Evolutionary conservation across 64 coral and sea anemone genomes (phyloP), one percentile per base, ranked within the genome.

Genomic region (Cladopsammia gracilis): DNA sequence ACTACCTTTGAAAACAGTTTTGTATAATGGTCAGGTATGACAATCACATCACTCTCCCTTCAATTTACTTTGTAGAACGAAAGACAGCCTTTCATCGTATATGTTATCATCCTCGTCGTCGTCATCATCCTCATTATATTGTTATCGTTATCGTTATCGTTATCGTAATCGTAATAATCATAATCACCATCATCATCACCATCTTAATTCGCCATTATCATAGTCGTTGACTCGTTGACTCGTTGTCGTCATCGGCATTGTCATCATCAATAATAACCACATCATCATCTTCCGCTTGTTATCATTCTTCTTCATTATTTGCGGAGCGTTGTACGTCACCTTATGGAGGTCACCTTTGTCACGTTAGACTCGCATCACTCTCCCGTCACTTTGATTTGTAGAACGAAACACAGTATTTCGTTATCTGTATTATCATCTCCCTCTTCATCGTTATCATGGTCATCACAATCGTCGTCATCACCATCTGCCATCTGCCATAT

Each of bases 241-340:
- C 71, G 48, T 25, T 25, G 48, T 25, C 71, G 48, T 25, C n/a
- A 26, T 25, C n/a, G 15, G 10, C 22, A 73, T 25, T 5, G 48
- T 42, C 72, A 46, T 75, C 72, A 75, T 46, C 42, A 47, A 47
- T 25, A 75, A 0, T 12, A 47, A 6, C 42, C 44, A 47, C 73
- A 75, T 11, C 26, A 75, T 47, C 42, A 75, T 47, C 73, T 47
- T 6, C 18, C 10, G 12, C 70, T 4, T 25, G 25, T 15, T 65
- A 65, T 65, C 12, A 65, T 15, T n/a, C 62, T 16, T 86, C 43
- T 42, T 48, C 13, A 46, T 48, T 86, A 56, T 86, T 56, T 25
- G 66, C 83, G 16, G 59, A 59, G 15, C 70, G 48, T 54, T 86
- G 62, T 70, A 64, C 83, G 43, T 59, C 83, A 25, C 70, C 83